Conservation (phyloP, 2,113 vertebrate genomes). For the Dolichotis patagonum region DNA sequence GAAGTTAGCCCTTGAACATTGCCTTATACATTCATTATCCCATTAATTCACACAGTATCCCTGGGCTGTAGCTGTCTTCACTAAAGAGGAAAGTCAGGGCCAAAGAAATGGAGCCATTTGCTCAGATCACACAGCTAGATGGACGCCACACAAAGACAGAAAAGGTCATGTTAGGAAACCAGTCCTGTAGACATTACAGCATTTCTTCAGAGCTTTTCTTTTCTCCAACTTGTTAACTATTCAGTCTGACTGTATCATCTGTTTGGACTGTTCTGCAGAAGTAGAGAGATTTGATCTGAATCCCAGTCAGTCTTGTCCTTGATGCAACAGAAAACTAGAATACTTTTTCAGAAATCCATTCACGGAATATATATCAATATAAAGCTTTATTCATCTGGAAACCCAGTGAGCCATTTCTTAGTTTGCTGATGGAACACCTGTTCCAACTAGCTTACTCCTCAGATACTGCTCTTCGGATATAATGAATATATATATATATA, state of each 20-base stretch:
- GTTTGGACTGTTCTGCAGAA: not conserved
- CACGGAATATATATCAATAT: not conserved
- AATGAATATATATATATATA: not conserved
- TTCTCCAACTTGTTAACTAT: not conserved
- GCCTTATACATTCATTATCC: not conserved
- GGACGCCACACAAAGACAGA: not conserved
- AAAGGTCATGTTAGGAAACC: not conserved
- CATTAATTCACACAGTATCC: not conserved
- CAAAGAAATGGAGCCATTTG: not conserved
- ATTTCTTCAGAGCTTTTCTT: not conserved
- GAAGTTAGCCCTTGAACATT: not conserved
- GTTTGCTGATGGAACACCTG: conserved; percentile 54
- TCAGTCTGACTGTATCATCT: not conserved
- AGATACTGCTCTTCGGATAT: conserved; percentile 40
- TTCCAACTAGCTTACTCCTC: not conserved
- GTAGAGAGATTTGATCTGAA: conserved; percentile 28
- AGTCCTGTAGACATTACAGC: not conserved
- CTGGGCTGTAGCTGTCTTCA: not conserved
- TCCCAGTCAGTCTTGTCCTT: not conserved
- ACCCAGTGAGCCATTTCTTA: conserved; percentile 2
- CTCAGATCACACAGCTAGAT: not conserved
- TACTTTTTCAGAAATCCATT: conserved; percentile 29
- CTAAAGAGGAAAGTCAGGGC: not conserved
- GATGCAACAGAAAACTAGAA: not conserved
- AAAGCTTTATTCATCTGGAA: conserved; percentile 24